phyloP scores from a whole-genome alignment of 2,113 vertebrate species.

The Hyla sarda region DNA sequence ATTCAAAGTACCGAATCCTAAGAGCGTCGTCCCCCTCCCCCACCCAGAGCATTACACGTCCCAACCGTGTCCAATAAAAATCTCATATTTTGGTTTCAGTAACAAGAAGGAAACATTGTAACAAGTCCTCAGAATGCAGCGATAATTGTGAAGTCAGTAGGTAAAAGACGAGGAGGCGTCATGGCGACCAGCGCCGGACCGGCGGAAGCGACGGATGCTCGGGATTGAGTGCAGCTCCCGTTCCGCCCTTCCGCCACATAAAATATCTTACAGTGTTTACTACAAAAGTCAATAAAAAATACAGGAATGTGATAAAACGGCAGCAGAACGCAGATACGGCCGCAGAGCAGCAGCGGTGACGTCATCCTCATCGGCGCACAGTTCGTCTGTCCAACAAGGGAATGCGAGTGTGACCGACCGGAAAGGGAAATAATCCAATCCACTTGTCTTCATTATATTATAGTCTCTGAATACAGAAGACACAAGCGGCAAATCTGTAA shows the following conservation, averaged over 20 bases:
- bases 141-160: neutral
- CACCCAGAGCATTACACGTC: neutral
- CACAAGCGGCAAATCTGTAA: neutral
- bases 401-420: neutral
- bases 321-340: neutral
- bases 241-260: neutral
- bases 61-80: neutral
- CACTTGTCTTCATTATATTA: neutral
- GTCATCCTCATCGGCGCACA: neutral
- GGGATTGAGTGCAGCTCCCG: slow-evolving; percentile 23
- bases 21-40: neutral
- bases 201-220: neutral
- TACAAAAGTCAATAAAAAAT: slow-evolving; percentile 17
- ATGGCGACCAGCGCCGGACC: slow-evolving; percentile 38
- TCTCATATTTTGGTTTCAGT: slow-evolving; percentile 17
- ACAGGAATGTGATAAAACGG: neutral
- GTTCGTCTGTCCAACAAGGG: neutral
- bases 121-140: neutral
- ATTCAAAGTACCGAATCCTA: neutral
- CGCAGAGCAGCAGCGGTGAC: neutral
- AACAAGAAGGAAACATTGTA: neutral
- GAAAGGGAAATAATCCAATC: neutral
- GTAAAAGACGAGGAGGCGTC: neutral
- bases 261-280: slow-evolving; percentile 38
- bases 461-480: neutral